Evolutionary conservation across 1,140 invertebrate genomes (phyloP), one percentile per base, ranked within the genome.

Genomic region (Eumaeus atala): DNA sequence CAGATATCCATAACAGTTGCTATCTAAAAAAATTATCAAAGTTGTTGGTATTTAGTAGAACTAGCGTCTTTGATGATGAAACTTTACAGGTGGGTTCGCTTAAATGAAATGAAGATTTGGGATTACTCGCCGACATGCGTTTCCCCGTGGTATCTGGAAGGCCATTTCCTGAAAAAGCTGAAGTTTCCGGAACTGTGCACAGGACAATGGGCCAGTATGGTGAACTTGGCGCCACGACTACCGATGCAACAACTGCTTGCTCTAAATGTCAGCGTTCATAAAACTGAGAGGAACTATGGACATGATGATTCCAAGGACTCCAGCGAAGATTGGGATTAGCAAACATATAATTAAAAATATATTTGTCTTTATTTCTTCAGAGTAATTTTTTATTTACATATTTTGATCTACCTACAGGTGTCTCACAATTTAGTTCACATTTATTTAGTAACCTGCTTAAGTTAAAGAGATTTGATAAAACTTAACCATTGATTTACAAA

Each of bases 171-270:
- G 28, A 89, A 92, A 56, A 90, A 91, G 35, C 86, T 96, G 67
- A 92, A 91, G n/a, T 95, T 95, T 61, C 91, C 94, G 42, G 92
- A 94, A 66, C 89, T 95, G 9, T 96, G 94, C 64, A 90, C 94
- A 9, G 94, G 93, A 0, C 93, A 95, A 61, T 95, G 94, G 94
- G 94, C 94, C 10, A 95, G 93, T 59, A 95, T 95, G 93, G 89
- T 92, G 4, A 93, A 93, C 54, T 77, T 94, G 0, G 89, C 91
- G 0, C 92, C 93, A 1, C 81, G 93, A 44, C 72, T 94, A 10
- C 92, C 93, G 0, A 87, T 88, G 64, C 82, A 88, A 53, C 85
- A 87, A 35, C 72, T 88, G 1, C 56, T 87, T 11, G 83, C 85
- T 9, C 71, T 88, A 9, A 88, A 88, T 56, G 82, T 88, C 4